Base-by-base conservation (phyloP, 1,140 invertebrate species). In the Drosophila rufa region DNA sequence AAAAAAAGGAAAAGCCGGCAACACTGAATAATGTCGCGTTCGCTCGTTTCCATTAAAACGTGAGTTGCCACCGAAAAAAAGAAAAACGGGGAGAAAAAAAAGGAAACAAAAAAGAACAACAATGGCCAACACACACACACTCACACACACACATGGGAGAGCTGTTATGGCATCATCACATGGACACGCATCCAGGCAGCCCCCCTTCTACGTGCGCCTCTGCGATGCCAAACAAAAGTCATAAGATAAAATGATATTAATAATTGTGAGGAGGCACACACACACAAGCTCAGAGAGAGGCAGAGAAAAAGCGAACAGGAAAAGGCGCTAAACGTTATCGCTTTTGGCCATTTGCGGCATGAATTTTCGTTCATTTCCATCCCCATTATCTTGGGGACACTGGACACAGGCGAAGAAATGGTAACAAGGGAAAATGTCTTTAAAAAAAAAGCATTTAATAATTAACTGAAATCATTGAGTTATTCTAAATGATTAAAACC, bases 161-260 rank as follows among this genome's bases (percentile, higher is more conserved):
- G 69, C 69, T 48, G 57, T 59, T 73, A 73, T 73, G 69, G 69
- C 69, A 73, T 70, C 69, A 70, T 73, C 69, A 70, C 69, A 71
- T 70, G 43, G 68, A 71, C 51, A 57, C 43, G 62, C 70, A 50
- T 56, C 33, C 46, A 12, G 33, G 14, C 7, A 17, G 8, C 43
- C 27, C 19, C 9, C 5, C 4, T 17, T n/a, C 25, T 30, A 30
- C 9, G 3, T 12, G 15, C n/a, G 46, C 33, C 30, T 38, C 42
- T 33, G 19, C 48, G 79, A 77, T 66, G 80, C 64, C 79, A 83
- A 82, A 87, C 83, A 89, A 87, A 87, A 87, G 83, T 89, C 80
- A 87, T 74, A 55, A 89, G 84, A 89, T 89, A 87, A 87, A 87
- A 87, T 87, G 80, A 83, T 80, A 87, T 89, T 89, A 89, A 87